These are phyloP conservation scores for Tauraco erythrolophus DNA, from an alignment of 2,113 vertebrate genomes.

Conservation along the genomic window DNA sequence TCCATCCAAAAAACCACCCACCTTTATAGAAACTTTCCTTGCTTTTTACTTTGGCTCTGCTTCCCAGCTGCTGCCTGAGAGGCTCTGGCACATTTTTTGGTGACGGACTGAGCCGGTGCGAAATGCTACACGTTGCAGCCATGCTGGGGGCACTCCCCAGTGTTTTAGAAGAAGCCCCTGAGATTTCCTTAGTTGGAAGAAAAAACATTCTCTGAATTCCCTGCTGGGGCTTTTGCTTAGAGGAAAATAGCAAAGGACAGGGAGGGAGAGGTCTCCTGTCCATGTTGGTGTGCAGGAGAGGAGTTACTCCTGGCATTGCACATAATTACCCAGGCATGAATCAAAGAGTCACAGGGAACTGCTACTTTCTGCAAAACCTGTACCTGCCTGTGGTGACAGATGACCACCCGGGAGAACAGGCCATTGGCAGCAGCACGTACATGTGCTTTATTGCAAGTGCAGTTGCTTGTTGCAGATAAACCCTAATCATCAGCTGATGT, in stretches of 20 bases:
- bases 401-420: rapidly evolving
- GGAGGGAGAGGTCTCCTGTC: background rate
- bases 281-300: rapidly evolving
- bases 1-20: background rate
- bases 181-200: constrained; percentile 58
- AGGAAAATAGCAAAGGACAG: background rate
- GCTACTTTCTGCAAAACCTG: background rate
- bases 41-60: constrained; percentile 16
- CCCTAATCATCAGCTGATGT: rapidly evolving
- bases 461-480: background rate
- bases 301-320: background rate
- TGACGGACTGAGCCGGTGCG: background rate
- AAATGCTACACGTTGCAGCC: constrained; percentile 28
- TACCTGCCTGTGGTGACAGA: background rate
- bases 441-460: background rate
- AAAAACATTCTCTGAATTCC: constrained; percentile 73
- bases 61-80: constrained; percentile 67
- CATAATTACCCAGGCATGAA: background rate
- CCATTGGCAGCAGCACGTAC: background rate
- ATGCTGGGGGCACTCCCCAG: background rate
- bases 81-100: constrained; percentile 3
- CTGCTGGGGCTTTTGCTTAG: constrained; percentile 33
- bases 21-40: rapidly evolving
- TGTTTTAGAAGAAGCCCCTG: constrained; percentile 40
- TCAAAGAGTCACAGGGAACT: background rate